Percentiles rank a stretch among this genome's conserved stretches.
phyloP scores from a whole-genome alignment of 2,888 invertebrate genomes.

The Noctua janthe region DNA sequence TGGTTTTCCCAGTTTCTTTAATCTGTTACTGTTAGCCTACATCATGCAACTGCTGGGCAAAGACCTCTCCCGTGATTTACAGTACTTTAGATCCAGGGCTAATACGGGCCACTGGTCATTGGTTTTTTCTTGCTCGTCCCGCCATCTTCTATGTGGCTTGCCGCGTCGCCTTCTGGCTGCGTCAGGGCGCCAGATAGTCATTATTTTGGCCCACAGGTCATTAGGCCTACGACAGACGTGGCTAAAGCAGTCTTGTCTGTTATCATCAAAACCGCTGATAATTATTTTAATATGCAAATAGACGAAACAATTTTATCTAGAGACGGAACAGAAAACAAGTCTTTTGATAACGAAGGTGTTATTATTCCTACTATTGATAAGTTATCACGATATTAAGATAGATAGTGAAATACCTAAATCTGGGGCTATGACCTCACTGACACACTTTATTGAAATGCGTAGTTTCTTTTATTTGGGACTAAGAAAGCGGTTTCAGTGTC shows the following conservation, averaged over 20 bases:
- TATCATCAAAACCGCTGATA: conserved; percentile 22
- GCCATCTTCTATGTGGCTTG: no score
- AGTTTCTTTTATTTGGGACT: conserved; percentile 41
- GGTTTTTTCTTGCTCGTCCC: no score
- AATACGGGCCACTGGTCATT: no score
- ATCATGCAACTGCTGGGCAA: no score
- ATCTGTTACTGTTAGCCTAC: no score
- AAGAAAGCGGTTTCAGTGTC: conserved; percentile 28
- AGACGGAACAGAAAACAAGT: conserved; percentile 56
- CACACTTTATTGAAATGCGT: conserved; percentile 60
- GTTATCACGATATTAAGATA: conserved; percentile 50
- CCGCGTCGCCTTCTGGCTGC: no score
- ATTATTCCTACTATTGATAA: conserved; percentile 60
- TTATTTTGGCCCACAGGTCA: no score
- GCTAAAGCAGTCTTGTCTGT: not conserved
- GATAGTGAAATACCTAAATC: conserved; percentile 49
- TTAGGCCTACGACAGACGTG: no score
- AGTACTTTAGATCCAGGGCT: no score
- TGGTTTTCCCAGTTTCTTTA: not conserved
- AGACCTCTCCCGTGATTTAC: no score
- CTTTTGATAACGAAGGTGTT: conserved; percentile 47
- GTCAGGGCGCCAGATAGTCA: no score
- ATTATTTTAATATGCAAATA: conserved; percentile 36
- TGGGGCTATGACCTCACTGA: conserved; percentile 63
- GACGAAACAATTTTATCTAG: conserved; percentile 53